A percentile compares a stretch with the other conserved stretches of the same genome.
Evolutionary conservation across 2,888 invertebrate genomes (phyloP).

Genomic region (Drosophila niveifrons): DNA sequence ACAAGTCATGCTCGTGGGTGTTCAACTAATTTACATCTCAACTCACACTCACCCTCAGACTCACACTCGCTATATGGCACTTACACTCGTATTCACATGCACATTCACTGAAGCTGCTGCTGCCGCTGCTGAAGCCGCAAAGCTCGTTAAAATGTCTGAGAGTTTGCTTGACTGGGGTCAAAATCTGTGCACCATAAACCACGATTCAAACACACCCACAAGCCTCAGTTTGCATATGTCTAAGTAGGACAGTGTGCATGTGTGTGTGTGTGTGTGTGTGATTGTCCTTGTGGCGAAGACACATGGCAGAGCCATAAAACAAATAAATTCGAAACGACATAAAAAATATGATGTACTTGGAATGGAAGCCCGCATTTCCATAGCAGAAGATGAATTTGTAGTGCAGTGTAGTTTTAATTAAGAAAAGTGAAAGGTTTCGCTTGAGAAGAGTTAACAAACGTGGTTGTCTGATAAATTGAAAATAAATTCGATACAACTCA

Average conservation of each 20-base stretch:
- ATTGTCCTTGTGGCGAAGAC: slow-evolving; percentile 5
- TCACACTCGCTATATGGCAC: background rate
- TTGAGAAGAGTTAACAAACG: slow-evolving; percentile 3
- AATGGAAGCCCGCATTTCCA: background rate
- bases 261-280: background rate
- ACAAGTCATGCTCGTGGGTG: slow-evolving; percentile 34
- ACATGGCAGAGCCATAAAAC: slow-evolving; percentile 15
- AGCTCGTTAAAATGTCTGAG: slow-evolving; percentile 29
- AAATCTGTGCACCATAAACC: slow-evolving; percentile 31
- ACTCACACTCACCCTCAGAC: slow-evolving; percentile 20
- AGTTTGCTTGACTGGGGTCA: slow-evolving; percentile 16
- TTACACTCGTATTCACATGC: background rate
- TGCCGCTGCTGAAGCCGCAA: slow-evolving; percentile 34
- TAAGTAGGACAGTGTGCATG: slow-evolving; percentile 9
- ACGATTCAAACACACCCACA: slow-evolving; percentile 18
- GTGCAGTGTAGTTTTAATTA: slow-evolving; percentile 12
- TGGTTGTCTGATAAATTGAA: slow-evolving; percentile 21
- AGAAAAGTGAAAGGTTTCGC: background rate
- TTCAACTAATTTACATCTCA: slow-evolving; percentile 56
- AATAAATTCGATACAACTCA: slow-evolving; percentile 28
- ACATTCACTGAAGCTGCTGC: slow-evolving; percentile 12
- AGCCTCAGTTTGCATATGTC: slow-evolving; percentile 18
- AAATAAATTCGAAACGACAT: slow-evolving; percentile 12
- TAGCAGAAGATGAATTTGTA: background rate
- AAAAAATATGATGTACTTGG: slow-evolving; percentile 8